Evolutionary conservation across 1,140 invertebrate genomes (phyloP), one percentile per base, ranked within the genome.

Genomic region (Phymorhynchus buccinoides): DNA sequence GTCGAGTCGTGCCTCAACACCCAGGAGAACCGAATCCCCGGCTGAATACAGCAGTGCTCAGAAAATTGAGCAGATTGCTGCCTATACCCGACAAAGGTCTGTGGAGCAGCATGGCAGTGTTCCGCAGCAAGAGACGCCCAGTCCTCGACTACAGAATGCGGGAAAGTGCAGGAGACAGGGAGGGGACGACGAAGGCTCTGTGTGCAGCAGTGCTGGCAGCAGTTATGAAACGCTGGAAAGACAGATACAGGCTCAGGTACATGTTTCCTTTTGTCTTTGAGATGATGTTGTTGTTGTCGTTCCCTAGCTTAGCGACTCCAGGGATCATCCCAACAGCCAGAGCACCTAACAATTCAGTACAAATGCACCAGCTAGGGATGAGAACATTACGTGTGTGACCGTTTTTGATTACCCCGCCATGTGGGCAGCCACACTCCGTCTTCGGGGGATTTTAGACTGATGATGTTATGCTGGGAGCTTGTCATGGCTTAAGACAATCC

Each of bases 141-240:
- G 73, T 48, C 84, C 78, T 73, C 27, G 35, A 41, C 62, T 80
- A 4, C 62, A 7, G 37, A 35, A 18, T 18, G 18, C 56, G 12
- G 84, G 42, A 35, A 42, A n/a, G 52, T 56, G 39, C 12, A 62
- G n/a, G 35, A 68, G 35, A 48, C 37, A 35, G 7, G 14, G n/a
- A 3, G 44, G 14, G 14, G 75, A 78, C 37, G 75, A 79, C 35
- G 37, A n/a, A 3, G 84, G n/a, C 2, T 73, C 68, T 35, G 62
- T 48, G 32, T 71, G 81, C 37, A 84, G 86, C 66, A 84, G 83
- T 77, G 9, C 68, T 9, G 30, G 56, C 48, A 80, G 78, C 56
- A 86, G 48, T 30, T 86, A 73, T 52, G 86, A 86, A 42, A 44
- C 42, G 1, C 44, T 86, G 6, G 86, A 86, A 35, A 84, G 48